phyloP scores from a whole-genome alignment of 2,888 invertebrate genomes.

The Agrotis ipsilon region DNA sequence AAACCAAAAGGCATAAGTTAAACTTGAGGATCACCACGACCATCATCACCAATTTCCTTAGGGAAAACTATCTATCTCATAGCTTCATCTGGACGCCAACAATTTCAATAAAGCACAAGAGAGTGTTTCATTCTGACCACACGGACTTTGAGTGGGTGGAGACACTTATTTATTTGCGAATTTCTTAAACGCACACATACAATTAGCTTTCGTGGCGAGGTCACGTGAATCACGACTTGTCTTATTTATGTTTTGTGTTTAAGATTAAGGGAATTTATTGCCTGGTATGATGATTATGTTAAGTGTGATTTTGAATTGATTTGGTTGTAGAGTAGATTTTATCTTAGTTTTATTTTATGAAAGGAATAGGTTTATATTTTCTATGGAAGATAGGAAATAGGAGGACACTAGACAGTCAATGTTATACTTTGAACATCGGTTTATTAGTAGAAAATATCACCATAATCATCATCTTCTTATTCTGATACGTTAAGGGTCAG shows the following conservation, averaged over 20 bases:
- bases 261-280: conserved; percentile 61
- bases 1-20: no score
- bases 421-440: no score
- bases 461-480: no score
- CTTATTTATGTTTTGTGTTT: conserved; percentile 59
- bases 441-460: no score
- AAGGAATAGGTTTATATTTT: neutral
- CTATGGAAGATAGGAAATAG: neutral
- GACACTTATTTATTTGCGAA: conserved; percentile 67
- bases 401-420: neutral
- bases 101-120: conserved; percentile 37
- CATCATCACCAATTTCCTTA: no score
- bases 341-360: conserved; percentile 8
- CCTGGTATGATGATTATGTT: conserved; percentile 37
- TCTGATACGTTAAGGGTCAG: no score
- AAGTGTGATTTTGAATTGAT: conserved; percentile 27
- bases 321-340: conserved; percentile 16
- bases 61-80: neutral
- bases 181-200: conserved; percentile 65
- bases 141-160: conserved; percentile 63
- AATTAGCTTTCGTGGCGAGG: conserved; percentile 65
- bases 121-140: conserved; percentile 61
- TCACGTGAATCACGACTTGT: conserved; percentile 60
- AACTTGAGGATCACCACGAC: no score
- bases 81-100: conserved; percentile 43